Conservation (phyloP, 2,888 invertebrate genomes). For the Malacosoma neustria region DNA sequence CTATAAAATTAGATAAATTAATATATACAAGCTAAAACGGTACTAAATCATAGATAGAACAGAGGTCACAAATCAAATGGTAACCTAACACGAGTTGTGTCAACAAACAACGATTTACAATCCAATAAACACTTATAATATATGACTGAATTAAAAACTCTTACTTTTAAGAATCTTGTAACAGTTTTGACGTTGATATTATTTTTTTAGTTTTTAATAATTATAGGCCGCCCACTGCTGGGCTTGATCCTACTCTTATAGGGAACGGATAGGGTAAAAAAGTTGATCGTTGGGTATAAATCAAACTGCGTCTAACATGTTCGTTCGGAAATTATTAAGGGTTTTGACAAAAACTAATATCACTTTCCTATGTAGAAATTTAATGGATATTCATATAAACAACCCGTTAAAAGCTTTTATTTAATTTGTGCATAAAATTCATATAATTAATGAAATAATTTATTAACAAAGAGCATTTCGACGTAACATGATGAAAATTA, state of each 20-base stretch:
- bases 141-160: conserved; percentile 33
- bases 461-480: no score
- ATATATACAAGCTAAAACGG: no score
- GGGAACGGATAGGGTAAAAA: no score
- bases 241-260: no score
- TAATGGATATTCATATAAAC: not conserved
- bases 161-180: conserved; percentile 26
- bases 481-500: no score
- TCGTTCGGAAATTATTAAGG: not conserved
- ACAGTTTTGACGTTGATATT: conserved; percentile 27
- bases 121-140: conserved; percentile 31
- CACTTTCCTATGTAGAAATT: not conserved
- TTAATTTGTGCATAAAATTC: conserved; percentile 2
- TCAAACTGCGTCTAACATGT: no score
- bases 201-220: conserved; percentile 9
- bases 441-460: conserved; percentile 8
- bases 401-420: not conserved
- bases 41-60: conserved; percentile 3
- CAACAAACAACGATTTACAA: conserved; percentile 35
- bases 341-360: not conserved
- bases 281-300: no score
- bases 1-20: no score
- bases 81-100: conserved; percentile 36
- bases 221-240: no score
- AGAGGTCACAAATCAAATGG: conserved; percentile 25